Evolutionary conservation across 2,888 invertebrate genomes (phyloP), one percentile per base, ranked within the genome.

Genomic region (Podotricha telesiphe): DNA sequence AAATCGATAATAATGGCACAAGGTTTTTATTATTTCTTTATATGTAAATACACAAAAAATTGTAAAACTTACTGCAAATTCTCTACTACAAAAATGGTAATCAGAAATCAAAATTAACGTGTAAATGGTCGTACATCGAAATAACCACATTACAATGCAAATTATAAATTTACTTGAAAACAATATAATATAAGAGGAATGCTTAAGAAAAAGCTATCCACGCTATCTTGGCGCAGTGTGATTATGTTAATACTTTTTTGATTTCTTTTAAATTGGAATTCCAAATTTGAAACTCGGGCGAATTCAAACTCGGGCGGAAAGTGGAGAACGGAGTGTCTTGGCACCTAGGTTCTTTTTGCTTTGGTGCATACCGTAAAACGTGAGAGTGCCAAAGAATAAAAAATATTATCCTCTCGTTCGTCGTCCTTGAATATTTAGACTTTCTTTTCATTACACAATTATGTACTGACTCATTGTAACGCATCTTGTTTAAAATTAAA

Each of bases 371-470:
- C n/a, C n/a, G n/a, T n/a, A 28, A 28, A 28, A 6, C 28, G 28
- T 28, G 28, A 28, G 6, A 6, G 3, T 28, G 28, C 28, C 6
- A 28, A n/a, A 28, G 28, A 28, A 28, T 28, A 28, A 28, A 28
- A 4, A 28, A 28, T 28, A n/a, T 28, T 28, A 62, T 62, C 22
- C 19, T 58, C 28, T 58, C 42, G 59, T 11, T 50, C 17, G 28
- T 58, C 48, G 62, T 55, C 69, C 69, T 69, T 69, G 69, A 62
- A 61, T 62, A 40, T 56, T 15, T n/a, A 56, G 66, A 66, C 65
- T 69, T 69, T 69, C 69, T 66, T 66, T 37, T 20, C 40, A 62
- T 69, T 66, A 59, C 66, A 62, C 61, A 69, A 69, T 34, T 37
- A 22, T 6, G 3, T 28, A n/a, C 13, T 62, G 50, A 62, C 48